phyloP scores from a whole-genome alignment of 2,888 invertebrate genomes.

The Alentia gelatinosa region DNA sequence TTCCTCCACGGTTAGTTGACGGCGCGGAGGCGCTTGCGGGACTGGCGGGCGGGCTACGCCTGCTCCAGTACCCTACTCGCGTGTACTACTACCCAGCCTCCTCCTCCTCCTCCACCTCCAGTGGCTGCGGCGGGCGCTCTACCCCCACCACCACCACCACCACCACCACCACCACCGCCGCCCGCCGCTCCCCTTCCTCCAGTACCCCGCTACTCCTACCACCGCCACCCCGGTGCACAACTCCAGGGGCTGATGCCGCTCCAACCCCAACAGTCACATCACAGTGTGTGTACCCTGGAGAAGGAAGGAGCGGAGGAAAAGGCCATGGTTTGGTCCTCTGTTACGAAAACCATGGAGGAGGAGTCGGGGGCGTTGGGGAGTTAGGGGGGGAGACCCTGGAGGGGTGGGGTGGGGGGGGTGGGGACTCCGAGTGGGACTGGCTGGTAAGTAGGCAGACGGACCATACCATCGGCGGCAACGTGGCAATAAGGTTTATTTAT shows the following conservation, averaged over 20 bases:
- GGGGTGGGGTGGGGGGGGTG: no score
- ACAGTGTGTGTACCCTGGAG: no score
- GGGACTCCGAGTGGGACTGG: no score
- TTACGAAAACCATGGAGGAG: no score
- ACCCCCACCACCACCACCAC: not conserved
- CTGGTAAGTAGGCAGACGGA: not conserved
- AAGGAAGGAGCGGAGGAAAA: no score
- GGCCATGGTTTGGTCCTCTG: no score
- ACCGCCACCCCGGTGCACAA: no score
- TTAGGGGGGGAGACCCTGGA: no score
- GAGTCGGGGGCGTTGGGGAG: no score
- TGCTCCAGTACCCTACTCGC: not conserved
- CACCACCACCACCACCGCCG: not conserved
- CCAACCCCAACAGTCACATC: no score
- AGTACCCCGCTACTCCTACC: not conserved
- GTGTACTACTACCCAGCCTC: not conserved
- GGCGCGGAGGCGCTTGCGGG: not conserved
- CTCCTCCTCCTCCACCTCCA: not conserved
- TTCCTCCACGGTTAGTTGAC: no score
- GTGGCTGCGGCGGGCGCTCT: not conserved
- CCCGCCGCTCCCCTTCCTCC: not conserved
- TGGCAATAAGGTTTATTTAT: not conserved
- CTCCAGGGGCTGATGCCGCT: no score
- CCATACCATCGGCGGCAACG: not conserved
- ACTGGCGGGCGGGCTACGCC: not conserved